Evolutionary conservation across 1,140 invertebrate genomes (phyloP).

Genomic region (Bombus haemorrhoidalis): DNA sequence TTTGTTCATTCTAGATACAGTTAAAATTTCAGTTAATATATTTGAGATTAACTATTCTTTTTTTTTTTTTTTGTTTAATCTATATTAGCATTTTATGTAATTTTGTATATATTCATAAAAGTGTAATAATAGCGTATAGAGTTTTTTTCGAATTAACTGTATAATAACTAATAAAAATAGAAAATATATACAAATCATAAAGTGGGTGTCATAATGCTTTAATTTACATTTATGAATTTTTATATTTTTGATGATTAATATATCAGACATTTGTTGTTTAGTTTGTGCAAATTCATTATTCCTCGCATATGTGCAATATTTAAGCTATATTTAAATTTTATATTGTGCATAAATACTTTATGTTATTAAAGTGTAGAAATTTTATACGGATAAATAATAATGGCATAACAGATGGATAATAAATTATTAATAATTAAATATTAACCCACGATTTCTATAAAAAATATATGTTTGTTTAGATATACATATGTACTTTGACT

Average conservation of each 20-base stretch:
- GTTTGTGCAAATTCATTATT: not conserved
- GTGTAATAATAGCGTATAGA: not conserved
- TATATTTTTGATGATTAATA: not conserved
- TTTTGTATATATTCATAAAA: not conserved
- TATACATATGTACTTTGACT: not conserved
- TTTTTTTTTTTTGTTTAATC: not conserved
- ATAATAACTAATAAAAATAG: not conserved
- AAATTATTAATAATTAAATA: no score
- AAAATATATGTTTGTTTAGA: not conserved
- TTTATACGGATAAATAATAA: not conserved
- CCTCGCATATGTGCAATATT: not conserved
- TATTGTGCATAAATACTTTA: not conserved
- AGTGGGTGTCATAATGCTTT: not conserved
- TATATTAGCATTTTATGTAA: not conserved
- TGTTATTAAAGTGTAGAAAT: not conserved
- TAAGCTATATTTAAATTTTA: not conserved
- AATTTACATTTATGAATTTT: not conserved
- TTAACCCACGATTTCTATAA: not conserved
- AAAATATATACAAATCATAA: no score
- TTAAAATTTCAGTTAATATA: no score
- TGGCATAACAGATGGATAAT: not conserved
- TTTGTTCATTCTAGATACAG: not conserved
- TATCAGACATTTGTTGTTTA: not conserved
- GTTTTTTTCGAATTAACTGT: not conserved
- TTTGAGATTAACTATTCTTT: not conserved